These are phyloP conservation scores for Anguilla megastoma DNA, from an alignment of 2,797 vertebrate species.

Conservation along the genomic window DNA sequence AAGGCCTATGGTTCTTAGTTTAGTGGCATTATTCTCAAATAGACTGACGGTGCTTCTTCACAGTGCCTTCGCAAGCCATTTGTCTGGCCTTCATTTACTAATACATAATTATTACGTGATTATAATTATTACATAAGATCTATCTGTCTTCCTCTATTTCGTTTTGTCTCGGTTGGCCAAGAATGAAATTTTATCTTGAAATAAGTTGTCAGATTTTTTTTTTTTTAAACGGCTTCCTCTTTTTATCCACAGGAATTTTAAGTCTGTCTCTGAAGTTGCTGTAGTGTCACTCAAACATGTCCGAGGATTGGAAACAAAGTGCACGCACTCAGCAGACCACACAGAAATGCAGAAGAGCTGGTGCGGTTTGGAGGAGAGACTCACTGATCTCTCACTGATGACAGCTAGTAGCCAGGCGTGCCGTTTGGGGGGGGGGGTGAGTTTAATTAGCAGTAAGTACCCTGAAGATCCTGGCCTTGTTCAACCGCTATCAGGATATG, in stretches of 20 bases:
- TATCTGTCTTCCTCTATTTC: neutral
- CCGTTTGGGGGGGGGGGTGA: neutral
- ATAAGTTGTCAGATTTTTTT: neutral
- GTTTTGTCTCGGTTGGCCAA: constrained; percentile 15
- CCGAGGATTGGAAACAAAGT: neutral
- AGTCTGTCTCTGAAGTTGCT: neutral
- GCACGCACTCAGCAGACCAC: neutral
- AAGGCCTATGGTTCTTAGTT: constrained; percentile 34
- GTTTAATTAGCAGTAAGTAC: neutral
- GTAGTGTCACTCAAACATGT: neutral
- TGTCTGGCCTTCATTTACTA: neutral
- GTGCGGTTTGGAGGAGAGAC: neutral
- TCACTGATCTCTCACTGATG: neutral
- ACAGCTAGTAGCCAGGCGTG: neutral
- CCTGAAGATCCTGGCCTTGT: neutral
- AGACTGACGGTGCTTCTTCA: constrained; percentile 29
- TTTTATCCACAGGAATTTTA: neutral
- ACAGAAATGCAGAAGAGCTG: neutral
- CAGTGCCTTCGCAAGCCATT: constrained; percentile 32
- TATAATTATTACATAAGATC: constrained; percentile 5
- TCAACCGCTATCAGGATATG: neutral
- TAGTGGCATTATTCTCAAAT: constrained; percentile 23
- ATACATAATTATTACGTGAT: neutral
- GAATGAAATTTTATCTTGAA: neutral
- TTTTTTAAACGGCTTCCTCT: neutral